These are phyloP conservation scores for Meloe dianella DNA, from an alignment of 2,888 invertebrate species.

Conservation along the genomic window DNA sequence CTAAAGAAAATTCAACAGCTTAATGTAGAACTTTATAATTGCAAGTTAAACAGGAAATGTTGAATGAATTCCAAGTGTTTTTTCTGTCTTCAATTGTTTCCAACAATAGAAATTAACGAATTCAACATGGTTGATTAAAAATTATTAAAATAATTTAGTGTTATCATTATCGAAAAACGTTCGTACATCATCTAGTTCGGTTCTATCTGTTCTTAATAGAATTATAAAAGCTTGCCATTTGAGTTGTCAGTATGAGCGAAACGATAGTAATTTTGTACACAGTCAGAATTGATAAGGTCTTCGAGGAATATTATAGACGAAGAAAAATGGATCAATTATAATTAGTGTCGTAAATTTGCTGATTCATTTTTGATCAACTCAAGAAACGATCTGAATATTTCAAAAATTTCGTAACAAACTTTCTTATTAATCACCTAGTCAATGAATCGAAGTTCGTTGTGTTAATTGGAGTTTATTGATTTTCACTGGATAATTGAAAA, in stretches of 20 bases:
- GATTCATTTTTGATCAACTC: neutral
- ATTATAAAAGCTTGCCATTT: conserved; percentile 34
- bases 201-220: conserved; percentile 30
- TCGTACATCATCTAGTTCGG: conserved; percentile 25
- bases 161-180: conserved; percentile 28
- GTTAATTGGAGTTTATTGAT: neutral
- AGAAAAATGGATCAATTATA: too few species aligned
- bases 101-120: neutral
- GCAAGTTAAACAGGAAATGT: neutral
- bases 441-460: neutral
- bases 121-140: neutral
- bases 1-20: neutral
- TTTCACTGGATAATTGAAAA: neutral
- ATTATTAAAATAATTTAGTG: neutral
- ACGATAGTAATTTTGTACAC: conserved; percentile 35
- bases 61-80: neutral
- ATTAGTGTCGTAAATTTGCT: too few species aligned
- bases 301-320: conserved; percentile 25
- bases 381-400: neutral
- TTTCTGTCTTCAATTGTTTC: neutral
- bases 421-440: neutral
- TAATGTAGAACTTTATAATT: neutral
- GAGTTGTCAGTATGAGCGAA: conserved; percentile 30
- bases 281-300: conserved; percentile 26
- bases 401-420: neutral